Conservation (phyloP, 2,888 invertebrate species). For the Teleiodes luculella region DNA sequence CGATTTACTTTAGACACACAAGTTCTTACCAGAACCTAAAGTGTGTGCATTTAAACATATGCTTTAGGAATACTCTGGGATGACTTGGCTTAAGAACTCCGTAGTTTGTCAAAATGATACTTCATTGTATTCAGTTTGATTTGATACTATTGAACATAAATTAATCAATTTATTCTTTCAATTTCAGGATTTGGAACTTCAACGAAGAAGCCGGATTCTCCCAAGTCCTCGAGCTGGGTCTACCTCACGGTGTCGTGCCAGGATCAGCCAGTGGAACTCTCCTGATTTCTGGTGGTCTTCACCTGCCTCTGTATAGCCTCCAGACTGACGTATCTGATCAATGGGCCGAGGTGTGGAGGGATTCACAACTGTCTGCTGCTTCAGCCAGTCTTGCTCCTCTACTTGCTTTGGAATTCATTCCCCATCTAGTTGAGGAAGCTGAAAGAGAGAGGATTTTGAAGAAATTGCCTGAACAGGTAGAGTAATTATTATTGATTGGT, state of each 20-base stretch:
- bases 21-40: too few relatives aligned
- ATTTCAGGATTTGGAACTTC: conserved; percentile 82
- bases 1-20: too few relatives aligned
- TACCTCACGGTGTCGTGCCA: conserved; percentile 81
- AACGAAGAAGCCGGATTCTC: conserved; percentile 85
- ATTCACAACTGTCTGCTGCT: conserved; percentile 72
- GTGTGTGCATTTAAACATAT: too few relatives aligned
- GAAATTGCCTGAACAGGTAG: conserved; percentile 78
- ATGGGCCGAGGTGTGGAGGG: conserved; percentile 67
- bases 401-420: conserved; percentile 75
- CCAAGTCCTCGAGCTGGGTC: conserved; percentile 81
- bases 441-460: conserved; percentile 71
- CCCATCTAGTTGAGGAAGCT: conserved; percentile 71
- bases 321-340: conserved; percentile 59
- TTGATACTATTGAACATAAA: too few relatives aligned
- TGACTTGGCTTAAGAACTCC: too few relatives aligned
- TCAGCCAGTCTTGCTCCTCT: conserved; percentile 79
- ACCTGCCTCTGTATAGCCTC: conserved; percentile 71
- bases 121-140: too few relatives aligned
- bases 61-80: too few relatives aligned
- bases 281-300: conserved; percentile 80
- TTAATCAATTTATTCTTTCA: too few relatives aligned
- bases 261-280: conserved; percentile 82
- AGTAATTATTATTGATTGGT: conserved; percentile 1
- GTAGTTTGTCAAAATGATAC: too few relatives aligned